These are phyloP conservation scores for Plebejus argus DNA, from an alignment of 2,888 invertebrate species.

Conservation along the genomic window DNA sequence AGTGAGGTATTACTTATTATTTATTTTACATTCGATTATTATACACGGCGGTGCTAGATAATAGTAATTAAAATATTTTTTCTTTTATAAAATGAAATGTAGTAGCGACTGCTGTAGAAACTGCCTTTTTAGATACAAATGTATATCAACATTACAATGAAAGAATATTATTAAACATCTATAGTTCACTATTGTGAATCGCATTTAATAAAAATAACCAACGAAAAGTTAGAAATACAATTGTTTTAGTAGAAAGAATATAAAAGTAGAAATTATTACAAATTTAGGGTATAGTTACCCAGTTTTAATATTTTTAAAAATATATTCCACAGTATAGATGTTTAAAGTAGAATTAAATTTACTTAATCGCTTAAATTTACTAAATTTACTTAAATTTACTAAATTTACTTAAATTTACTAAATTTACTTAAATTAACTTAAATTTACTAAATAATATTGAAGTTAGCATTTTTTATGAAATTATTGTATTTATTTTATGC, in stretches of 20 bases:
- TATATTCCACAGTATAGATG: background rate
- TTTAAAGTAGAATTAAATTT: background rate
- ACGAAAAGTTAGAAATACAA: background rate
- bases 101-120: background rate
- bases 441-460: background rate
- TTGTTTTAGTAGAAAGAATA: background rate
- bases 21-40: background rate
- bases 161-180: background rate
- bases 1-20: constrained; percentile 6
- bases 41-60: background rate
- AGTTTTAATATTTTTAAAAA: background rate
- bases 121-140: background rate
- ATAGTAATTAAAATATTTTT: background rate
- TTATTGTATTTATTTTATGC: background rate
- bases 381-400: too few relatives aligned
- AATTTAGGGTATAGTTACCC: background rate
- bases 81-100: background rate
- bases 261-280: background rate
- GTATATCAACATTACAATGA: background rate
- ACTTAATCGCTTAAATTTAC: background rate
- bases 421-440: too few relatives aligned
- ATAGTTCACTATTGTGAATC: constrained; percentile 4
- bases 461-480: background rate
- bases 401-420: too few relatives aligned
- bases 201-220: background rate